Evolutionary conservation across 2,888 invertebrate species (phyloP).

Genomic region (Steromphala cineraria): DNA sequence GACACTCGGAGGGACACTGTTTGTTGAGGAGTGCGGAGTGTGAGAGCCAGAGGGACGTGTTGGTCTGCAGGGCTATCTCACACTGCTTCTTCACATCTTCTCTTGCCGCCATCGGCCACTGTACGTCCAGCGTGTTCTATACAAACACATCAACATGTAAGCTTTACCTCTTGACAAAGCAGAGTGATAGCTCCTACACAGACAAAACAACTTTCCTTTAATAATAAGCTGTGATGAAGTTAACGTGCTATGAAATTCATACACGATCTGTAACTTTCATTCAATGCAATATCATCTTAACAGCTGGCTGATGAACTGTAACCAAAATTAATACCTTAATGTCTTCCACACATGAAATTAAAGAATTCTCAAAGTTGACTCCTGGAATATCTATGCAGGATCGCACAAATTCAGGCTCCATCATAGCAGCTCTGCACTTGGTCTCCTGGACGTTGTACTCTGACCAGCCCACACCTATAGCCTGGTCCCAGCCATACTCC

Average conservation of each 20-base stretch:
- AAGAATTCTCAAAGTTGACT: conserved; percentile 19
- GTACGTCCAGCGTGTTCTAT: conserved; percentile 39
- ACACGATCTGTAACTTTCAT: too few relatives aligned
- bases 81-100: conserved; percentile 51
- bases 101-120: conserved; percentile 39
- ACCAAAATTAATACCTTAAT: conserved; percentile 29
- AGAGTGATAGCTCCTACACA: too few relatives aligned
- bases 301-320: too few relatives aligned
- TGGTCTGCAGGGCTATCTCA: conserved; percentile 39
- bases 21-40: conserved; percentile 15
- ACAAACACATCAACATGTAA: background rate
- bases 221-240: too few relatives aligned
- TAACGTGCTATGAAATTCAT: too few relatives aligned
- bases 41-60: conserved; percentile 41
- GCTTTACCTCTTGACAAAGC: too few relatives aligned
- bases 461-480: background rate
- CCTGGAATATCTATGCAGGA: conserved; percentile 24
- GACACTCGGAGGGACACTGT: conserved; percentile 49
- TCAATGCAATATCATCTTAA: too few relatives aligned
- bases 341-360: conserved; percentile 37
- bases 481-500: conserved; percentile 7
- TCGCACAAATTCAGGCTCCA: background rate
- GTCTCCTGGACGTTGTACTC: background rate
- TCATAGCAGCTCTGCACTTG: conserved; percentile 22
- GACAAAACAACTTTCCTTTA: too few relatives aligned